Conservation (phyloP, 2,888 invertebrate genomes). For the Sarcophaga subvicina region DNA sequence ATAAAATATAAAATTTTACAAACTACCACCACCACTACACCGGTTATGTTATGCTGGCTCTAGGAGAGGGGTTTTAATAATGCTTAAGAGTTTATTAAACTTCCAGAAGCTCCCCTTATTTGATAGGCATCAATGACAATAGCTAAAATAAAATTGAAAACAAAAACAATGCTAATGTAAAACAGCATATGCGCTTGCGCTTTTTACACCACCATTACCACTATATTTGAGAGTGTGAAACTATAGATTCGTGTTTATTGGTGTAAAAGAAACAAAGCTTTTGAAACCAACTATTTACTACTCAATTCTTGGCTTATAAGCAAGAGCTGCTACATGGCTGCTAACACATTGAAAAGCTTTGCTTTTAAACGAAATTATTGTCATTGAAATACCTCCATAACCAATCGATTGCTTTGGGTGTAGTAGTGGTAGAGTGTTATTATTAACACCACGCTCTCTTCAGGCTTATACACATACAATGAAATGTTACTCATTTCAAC, state of each 20-base stretch:
- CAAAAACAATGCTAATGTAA: not conserved
- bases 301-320: slow-evolving; percentile 17
- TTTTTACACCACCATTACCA: slow-evolving; percentile 49
- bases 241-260: slow-evolving; percentile 33
- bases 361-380: slow-evolving; percentile 38
- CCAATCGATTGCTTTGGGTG: slow-evolving; percentile 7
- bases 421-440: slow-evolving; percentile 26
- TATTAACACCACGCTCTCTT: slow-evolving; percentile 41
- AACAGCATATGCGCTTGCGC: slow-evolving; percentile 40
- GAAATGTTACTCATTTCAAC: slow-evolving; percentile 12
- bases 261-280: slow-evolving; percentile 45
- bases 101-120: slow-evolving; percentile 55
- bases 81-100: slow-evolving; percentile 55
- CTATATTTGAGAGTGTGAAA: slow-evolving; percentile 44
- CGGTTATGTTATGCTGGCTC: not conserved
- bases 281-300: not conserved
- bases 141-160: not conserved
- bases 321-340: slow-evolving; percentile 16
- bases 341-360: slow-evolving; percentile 43
- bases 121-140: slow-evolving; percentile 24
- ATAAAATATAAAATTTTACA: not conserved
- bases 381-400: slow-evolving; percentile 32
- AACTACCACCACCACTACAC: slow-evolving; percentile 38
- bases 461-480: not conserved
- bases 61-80: slow-evolving; percentile 1